phyloP scores from a whole-genome alignment of 2,888 invertebrate species.

The Agrochola lota region DNA sequence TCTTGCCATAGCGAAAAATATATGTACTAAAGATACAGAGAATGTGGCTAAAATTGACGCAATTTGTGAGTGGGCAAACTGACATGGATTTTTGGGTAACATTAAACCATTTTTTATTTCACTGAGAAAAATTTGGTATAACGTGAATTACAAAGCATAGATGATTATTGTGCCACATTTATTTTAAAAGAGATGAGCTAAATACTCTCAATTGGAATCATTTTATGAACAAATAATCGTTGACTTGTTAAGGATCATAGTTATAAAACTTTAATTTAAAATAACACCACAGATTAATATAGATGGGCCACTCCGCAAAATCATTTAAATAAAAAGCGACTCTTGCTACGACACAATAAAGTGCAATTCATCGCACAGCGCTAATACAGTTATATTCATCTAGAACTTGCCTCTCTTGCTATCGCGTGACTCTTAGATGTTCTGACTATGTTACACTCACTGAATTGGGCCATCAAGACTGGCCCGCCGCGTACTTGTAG shows the following conservation, averaged over 20 bases:
- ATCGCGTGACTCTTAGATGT: too few species aligned
- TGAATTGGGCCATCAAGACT: too few species aligned
- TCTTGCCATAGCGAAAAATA: not conserved
- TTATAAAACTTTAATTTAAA: not conserved
- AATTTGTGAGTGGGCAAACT: not conserved
- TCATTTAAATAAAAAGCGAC: too few species aligned
- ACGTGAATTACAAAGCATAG: not conserved
- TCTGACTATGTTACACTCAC: too few species aligned
- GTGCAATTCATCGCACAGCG: too few species aligned
- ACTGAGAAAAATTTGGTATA: not conserved
- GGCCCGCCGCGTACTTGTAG: too few species aligned
- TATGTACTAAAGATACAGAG: not conserved
- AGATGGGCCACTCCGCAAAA: too few species aligned
- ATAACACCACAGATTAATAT: too few species aligned
- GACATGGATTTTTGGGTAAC: not conserved
- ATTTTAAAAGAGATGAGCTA: not conserved
- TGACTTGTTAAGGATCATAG: not conserved
- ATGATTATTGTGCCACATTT: not conserved
- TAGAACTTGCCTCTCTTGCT: too few species aligned
- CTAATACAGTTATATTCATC: too few species aligned
- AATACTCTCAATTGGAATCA: not conserved
- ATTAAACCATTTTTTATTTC: not conserved
- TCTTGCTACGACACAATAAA: too few species aligned
- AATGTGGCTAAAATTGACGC: not conserved
- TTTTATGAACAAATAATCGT: constrained; percentile 2